Base-by-base conservation (phyloP, 2,113 vertebrate genomes). In the Numenius arquata region DNA sequence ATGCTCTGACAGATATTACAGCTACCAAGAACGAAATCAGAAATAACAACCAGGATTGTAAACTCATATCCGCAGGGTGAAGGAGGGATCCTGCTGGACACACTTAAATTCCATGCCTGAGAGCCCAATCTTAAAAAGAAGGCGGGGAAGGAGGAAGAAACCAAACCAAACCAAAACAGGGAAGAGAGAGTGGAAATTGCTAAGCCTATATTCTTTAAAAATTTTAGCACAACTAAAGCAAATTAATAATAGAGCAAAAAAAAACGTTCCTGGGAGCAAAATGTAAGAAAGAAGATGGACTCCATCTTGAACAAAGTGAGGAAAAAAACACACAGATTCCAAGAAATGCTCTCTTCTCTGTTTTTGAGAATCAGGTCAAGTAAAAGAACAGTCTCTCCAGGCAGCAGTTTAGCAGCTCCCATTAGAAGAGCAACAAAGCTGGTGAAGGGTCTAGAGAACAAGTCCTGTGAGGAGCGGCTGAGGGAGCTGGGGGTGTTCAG, bases 391-490 rank as follows among this genome's bases (percentile, higher is more conserved):
- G 32, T 76, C 63, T 45, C 25, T 40, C 22, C 34, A 43, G 45
- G 40, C 26, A 48, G 30, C 30, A 71, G 30, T 40, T 59, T 72
- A 70, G 15, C 22, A 66, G 15, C 4, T 17, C 7, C 14, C 55
- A 52, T 40, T 18, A 70, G 27, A 74, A 87, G 26, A 14, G 27
- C 11, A 75, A 10, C 0, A 0, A 70, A 55, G 32, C 21, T 71
- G 36, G 25, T 45, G 40, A 21, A 27, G 67, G 12, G 8, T 9
- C 52, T 29, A 0, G 32, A 47, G 45, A 47, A 85, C 34, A 76
- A 62, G 67, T 45, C 13, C 26, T 9, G 5, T 0, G 6, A 91
- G 68, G 15, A 45, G 15, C 3, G 0, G 19, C 50, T 45, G 40
- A 55, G 32, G 50, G 62, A 48, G 6, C 30, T 36, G 62, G 32